Percentiles rank a stretch among this genome's conserved stretches.
Conservation (phyloP, 2,888 invertebrate genomes). For the Thyatira batis region DNA sequence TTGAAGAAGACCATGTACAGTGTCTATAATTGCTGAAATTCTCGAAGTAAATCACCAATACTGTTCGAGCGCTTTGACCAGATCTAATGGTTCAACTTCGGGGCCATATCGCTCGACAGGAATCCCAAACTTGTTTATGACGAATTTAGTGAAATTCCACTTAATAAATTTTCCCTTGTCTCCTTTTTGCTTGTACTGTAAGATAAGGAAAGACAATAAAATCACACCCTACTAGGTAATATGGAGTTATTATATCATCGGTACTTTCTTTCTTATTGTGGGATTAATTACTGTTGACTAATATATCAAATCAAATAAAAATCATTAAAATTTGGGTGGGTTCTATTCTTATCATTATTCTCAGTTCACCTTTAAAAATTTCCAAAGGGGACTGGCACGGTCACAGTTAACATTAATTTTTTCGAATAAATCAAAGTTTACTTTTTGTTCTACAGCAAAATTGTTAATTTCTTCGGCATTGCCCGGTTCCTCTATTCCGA, state of each 20-base stretch:
- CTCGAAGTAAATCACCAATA: constrained; percentile 68
- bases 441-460: constrained; percentile 83
- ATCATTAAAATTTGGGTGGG: too few relatives aligned
- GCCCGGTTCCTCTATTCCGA: constrained; percentile 87
- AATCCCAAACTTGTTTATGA: constrained; percentile 87
- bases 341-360: too few relatives aligned
- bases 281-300: too few relatives aligned
- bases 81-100: constrained; percentile 78
- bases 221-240: constrained; percentile 15
- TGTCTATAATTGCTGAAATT: too few relatives aligned
- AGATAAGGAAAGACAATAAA: constrained; percentile 22
- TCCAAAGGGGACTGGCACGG: constrained; percentile 85
- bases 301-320: too few relatives aligned
- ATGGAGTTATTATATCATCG: too few relatives aligned
- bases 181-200: constrained; percentile 79
- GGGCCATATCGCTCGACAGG: constrained; percentile 86
- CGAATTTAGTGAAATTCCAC: constrained; percentile 94
- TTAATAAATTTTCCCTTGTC: constrained; percentile 86
- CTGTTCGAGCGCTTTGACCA: constrained; percentile 80
- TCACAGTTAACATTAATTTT: constrained; percentile 87
- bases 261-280: too few relatives aligned
- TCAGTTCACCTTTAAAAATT: constrained; percentile 81
- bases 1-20: too few relatives aligned
- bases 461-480: constrained; percentile 84
- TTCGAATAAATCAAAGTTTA: constrained; percentile 86